phyloP scores from a whole-genome alignment of 1,140 invertebrate genomes.

The Brevipalpus yothersi region DNA sequence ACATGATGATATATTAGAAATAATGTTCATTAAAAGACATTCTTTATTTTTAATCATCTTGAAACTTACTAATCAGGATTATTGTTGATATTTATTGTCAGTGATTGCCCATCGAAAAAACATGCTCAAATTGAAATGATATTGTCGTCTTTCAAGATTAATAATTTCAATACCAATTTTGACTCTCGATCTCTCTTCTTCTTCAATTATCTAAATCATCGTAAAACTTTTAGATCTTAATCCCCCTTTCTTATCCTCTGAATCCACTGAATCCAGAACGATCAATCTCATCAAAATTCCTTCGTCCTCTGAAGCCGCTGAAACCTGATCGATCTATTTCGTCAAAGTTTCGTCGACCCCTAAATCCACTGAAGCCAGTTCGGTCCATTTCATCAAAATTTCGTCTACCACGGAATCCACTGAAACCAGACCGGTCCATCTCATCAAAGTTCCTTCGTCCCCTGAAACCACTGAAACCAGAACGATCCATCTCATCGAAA shows the following conservation, averaged over 20 bases:
- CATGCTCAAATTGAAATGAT: no score
- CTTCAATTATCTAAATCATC: no score
- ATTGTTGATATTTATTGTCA: no score
- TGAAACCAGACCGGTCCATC: slow-evolving; percentile 23
- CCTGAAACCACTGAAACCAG: slow-evolving; percentile 28
- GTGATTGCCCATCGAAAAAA: no score
- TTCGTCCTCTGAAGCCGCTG: slow-evolving; percentile 25
- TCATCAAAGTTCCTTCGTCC: slow-evolving; percentile 30
- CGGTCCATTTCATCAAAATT: slow-evolving; percentile 36
- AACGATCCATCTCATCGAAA: slow-evolving; percentile 33
- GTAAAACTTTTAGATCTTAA: no score
- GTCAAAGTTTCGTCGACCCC: slow-evolving; percentile 25
- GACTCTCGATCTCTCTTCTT: no score
- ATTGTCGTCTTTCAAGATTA: no score
- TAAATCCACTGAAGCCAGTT: slow-evolving; percentile 28
- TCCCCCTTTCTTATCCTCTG: slow-evolving; percentile 13
- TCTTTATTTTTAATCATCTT: no score
- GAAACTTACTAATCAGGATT: no score
- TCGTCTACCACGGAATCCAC: slow-evolving; percentile 12
- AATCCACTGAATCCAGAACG: slow-evolving; percentile 23
- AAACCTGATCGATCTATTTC: slow-evolving; percentile 34
- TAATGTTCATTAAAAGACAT: no score
- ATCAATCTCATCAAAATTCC: slow-evolving; percentile 36
- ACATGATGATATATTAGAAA: no score
- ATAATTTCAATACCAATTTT: no score